A percentile compares a stretch with the other conserved stretches of the same genome.
These are phyloP conservation scores for Phalera bucephala DNA, from an alignment of 2,888 invertebrate genomes.

Conservation along the genomic window DNA sequence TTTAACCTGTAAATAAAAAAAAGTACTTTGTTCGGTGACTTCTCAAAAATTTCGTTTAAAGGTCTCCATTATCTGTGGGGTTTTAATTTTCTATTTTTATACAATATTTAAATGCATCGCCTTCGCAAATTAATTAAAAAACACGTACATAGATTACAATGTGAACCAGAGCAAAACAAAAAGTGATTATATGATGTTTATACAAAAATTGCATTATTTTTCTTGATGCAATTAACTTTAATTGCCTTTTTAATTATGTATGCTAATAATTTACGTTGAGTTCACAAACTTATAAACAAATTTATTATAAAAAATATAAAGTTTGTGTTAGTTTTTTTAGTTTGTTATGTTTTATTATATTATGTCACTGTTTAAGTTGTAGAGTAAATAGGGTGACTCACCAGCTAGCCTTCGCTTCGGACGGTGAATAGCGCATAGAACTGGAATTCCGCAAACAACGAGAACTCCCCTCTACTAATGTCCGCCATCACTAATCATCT, in stretches of 20 bases:
- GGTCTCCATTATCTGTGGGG: no score
- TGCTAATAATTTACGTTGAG: not conserved
- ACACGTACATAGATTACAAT: not conserved
- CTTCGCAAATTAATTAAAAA: not conserved
- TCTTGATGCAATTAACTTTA: not conserved
- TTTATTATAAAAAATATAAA: no score
- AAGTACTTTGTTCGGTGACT: constrained; percentile 3
- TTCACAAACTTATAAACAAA: not conserved
- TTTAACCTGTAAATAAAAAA: constrained; percentile 31
- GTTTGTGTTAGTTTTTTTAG: no score
- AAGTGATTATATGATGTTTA: not conserved
- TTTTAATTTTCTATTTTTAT: not conserved
- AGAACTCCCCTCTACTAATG: constrained; percentile 25
- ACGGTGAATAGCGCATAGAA: constrained; percentile 4
- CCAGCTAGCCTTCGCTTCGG: constrained; percentile 14
- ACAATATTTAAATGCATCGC: not conserved
- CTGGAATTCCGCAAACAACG: constrained; percentile 10
- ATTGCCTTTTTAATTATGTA: not conserved
- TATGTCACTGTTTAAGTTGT: no score
- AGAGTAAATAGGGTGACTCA: no score
- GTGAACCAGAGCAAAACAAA: not conserved
- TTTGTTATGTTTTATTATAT: no score
- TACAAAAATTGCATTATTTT: not conserved
- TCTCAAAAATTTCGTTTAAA: not conserved
- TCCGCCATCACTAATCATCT: constrained; percentile 44